Evolutionary conservation across 1,140 invertebrate genomes (phyloP).

Genomic region (Bathynomus jamesi): DNA sequence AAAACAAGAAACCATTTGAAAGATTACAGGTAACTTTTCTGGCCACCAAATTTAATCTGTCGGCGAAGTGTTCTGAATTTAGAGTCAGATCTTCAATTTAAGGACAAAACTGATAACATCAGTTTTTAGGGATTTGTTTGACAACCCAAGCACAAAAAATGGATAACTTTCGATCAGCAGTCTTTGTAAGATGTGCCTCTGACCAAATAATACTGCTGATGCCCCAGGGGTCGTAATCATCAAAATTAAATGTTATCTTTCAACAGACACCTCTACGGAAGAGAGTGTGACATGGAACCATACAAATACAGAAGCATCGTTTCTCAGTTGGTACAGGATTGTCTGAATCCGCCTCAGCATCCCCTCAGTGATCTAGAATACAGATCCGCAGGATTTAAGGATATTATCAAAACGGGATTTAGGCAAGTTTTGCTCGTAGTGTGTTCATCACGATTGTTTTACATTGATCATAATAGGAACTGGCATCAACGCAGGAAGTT

Average conservation of each 20-base stretch:
- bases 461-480: too few relatives aligned
- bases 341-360: conserved; percentile 41
- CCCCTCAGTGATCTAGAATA: conserved; percentile 44
- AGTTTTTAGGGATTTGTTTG: too few relatives aligned
- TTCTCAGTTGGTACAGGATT: conserved; percentile 41
- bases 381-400: conserved; percentile 43
- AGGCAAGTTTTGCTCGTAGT: conserved; percentile 38
- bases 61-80: conserved; percentile 5
- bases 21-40: conserved; percentile 19
- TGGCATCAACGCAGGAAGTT: too few relatives aligned
- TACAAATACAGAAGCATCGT: conserved; percentile 40
- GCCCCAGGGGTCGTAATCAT: too few relatives aligned
- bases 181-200: too few relatives aligned
- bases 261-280: conserved; percentile 40
- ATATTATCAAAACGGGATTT: conserved; percentile 44
- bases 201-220: too few relatives aligned
- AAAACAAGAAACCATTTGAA: conserved; percentile 20
- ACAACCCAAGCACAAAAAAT: too few relatives aligned
- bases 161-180: too few relatives aligned
- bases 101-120: too few relatives aligned
- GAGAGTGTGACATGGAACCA: conserved; percentile 40
- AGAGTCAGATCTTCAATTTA: too few relatives aligned
- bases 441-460: too few relatives aligned
- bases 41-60: not conserved
- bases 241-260: too few relatives aligned